Conservation (phyloP, 2,113 vertebrate genomes). For the Corythornis madagascariensis region DNA sequence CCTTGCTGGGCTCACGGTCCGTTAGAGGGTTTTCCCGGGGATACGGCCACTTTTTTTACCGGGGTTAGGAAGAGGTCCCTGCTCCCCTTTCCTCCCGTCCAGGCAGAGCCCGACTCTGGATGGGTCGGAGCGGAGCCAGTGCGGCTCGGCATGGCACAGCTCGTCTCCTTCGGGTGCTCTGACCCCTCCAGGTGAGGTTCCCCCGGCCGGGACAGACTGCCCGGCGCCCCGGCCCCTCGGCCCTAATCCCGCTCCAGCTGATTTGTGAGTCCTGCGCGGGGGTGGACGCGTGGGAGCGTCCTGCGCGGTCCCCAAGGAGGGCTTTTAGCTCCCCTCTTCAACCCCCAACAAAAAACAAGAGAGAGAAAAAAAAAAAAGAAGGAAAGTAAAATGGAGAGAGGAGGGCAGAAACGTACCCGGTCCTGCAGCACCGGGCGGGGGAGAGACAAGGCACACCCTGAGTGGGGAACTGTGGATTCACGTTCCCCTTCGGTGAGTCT, state of each 20-base stretch:
- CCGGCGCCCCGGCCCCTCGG: slow-evolving; percentile 61
- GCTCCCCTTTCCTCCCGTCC: not conserved
- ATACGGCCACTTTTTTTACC: not conserved
- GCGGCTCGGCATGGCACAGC: not conserved
- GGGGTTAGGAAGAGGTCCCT: not conserved
- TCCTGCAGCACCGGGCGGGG: not conserved
- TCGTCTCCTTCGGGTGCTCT: not conserved
- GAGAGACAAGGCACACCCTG: not conserved
- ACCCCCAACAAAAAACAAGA: not conserved
- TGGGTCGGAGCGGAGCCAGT: not conserved
- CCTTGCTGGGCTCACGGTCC: not conserved
- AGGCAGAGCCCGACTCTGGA: not conserved
- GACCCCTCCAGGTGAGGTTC: slow-evolving; percentile 57
- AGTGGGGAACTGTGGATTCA: not conserved
- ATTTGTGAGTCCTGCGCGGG: slow-evolving; percentile 53
- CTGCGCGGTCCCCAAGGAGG: not conserved
- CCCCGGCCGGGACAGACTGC: slow-evolving; percentile 56
- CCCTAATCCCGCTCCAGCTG: slow-evolving; percentile 57
- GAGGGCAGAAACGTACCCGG: not conserved
- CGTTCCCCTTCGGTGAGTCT: not conserved
- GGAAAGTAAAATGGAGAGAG: not conserved
- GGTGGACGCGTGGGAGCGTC: slow-evolving; percentile 24
- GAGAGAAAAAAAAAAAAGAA: not conserved
- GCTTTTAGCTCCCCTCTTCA: not conserved
- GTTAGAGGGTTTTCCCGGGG: not conserved